phyloP scores from a whole-genome alignment of 2,797 vertebrate species.

The Sebastes hopkinsi region DNA sequence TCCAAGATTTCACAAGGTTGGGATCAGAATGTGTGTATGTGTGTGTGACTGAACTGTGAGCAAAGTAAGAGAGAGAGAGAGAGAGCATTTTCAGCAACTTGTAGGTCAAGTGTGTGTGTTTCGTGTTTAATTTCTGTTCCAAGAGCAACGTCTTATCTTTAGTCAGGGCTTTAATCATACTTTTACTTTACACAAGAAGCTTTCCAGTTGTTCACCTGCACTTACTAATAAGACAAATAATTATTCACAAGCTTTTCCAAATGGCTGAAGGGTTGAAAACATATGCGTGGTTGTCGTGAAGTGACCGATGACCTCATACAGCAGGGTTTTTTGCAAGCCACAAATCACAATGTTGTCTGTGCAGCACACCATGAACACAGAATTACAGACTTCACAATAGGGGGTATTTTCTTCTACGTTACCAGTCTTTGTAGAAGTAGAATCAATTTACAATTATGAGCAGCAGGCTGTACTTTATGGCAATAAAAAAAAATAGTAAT shows the following conservation, averaged over 20 bases:
- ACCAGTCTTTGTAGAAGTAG: not conserved
- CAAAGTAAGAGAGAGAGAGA: not conserved
- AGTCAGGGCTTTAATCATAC: conserved; percentile 1
- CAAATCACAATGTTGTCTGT: too few relatives aligned
- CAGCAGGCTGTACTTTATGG: not conserved
- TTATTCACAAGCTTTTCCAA: not conserved
- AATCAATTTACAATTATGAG: not conserved
- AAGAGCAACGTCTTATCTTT: conserved; percentile 6
- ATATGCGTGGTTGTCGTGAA: not conserved
- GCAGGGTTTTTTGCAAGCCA: too few relatives aligned
- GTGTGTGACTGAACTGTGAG: conserved; percentile 21
- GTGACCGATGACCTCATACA: not conserved
- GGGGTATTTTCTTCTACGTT: not conserved
- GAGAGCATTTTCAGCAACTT: not conserved
- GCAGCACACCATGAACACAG: not conserved
- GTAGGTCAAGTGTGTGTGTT: conserved; percentile 18
- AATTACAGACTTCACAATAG: not conserved
- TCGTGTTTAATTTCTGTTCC: conserved; percentile 2
- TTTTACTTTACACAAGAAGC: not conserved
- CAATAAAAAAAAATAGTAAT: not conserved
- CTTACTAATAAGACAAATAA: not conserved
- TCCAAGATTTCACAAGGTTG: conserved; percentile 48
- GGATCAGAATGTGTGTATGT: conserved; percentile 10
- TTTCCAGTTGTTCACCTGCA: not conserved
- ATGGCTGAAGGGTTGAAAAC: not conserved